phyloP scores from a whole-genome alignment of 2,113 vertebrate species.

The Epinephelus lanceolatus region DNA sequence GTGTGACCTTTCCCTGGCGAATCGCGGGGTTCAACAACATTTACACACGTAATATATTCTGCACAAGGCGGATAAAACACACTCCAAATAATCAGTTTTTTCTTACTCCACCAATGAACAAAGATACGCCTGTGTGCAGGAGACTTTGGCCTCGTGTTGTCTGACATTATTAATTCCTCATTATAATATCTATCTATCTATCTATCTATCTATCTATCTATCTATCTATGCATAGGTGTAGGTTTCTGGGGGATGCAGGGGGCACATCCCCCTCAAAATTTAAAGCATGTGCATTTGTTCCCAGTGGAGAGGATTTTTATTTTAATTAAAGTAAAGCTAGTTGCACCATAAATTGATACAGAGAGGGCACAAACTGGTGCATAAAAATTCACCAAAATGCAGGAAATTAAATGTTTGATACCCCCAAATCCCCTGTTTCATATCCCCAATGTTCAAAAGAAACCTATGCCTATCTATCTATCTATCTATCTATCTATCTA shows the following conservation, averaged over 20 bases:
- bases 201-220: constrained; percentile 59
- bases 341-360: too few species aligned
- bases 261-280: too few species aligned
- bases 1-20: constrained; percentile 87
- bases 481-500: constrained; percentile 48
- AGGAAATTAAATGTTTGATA: too few species aligned
- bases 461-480: constrained; percentile 17
- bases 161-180: constrained; percentile 49
- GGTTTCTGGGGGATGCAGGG: too few species aligned
- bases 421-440: too few species aligned
- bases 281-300: too few species aligned
- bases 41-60: constrained; percentile 90
- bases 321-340: too few species aligned
- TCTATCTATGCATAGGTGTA: constrained; percentile 10
- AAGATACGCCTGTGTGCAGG: constrained; percentile 67
- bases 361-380: too few species aligned
- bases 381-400: too few species aligned
- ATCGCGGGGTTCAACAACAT: constrained; percentile 87
- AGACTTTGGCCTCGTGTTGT: constrained; percentile 40
- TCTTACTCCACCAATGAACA: constrained; percentile 71
- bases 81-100: constrained; percentile 80
- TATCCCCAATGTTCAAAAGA: too few species aligned
- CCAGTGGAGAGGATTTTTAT: too few species aligned
- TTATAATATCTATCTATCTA: constrained; percentile 33
- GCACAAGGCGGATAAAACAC: constrained; percentile 84